phyloP scores from a whole-genome alignment of 2,888 invertebrate species.

The Sceliomorpha sp. region DNA sequence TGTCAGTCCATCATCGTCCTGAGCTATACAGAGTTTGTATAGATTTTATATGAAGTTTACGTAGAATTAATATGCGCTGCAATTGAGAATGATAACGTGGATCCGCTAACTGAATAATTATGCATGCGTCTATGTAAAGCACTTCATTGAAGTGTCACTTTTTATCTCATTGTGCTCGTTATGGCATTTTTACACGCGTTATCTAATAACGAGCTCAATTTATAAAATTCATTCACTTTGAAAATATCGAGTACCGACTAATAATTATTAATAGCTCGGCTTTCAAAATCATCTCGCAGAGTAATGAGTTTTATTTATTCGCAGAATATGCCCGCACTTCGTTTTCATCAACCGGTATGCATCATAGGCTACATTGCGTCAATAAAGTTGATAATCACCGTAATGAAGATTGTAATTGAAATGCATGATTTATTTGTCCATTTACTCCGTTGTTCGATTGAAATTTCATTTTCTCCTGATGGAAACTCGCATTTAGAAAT shows the following conservation, averaged over 20 bases:
- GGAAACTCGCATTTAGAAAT: background rate
- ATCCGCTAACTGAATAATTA: constrained; percentile 12
- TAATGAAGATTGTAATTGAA: constrained; percentile 3
- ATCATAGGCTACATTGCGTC: constrained; percentile 10
- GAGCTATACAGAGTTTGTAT: too few relatives aligned
- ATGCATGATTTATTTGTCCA: background rate
- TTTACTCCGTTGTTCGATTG: constrained; percentile 2
- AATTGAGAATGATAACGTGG: background rate
- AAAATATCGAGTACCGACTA: constrained; percentile 12
- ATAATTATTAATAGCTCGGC: constrained; percentile 14
- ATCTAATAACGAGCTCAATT: constrained; percentile 1
- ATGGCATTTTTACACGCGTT: constrained; percentile 7
- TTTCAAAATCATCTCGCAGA: constrained; percentile 7
- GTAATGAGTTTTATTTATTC: constrained; percentile 23
- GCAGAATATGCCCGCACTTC: constrained; percentile 10
- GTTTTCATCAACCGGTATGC: constrained; percentile 15
- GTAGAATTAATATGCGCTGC: constrained; percentile 9
- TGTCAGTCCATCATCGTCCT: too few relatives aligned
- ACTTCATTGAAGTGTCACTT: background rate
- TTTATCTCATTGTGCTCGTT: constrained; percentile 1
- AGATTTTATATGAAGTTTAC: background rate
- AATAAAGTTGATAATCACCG: constrained; percentile 3
- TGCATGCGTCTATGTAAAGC: background rate
- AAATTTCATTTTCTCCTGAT: background rate
- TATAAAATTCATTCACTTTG: constrained; percentile 1